Base-by-base conservation (phyloP, 2,113 vertebrate genomes). In the Sinocyclocheilus maitianheensis region DNA sequence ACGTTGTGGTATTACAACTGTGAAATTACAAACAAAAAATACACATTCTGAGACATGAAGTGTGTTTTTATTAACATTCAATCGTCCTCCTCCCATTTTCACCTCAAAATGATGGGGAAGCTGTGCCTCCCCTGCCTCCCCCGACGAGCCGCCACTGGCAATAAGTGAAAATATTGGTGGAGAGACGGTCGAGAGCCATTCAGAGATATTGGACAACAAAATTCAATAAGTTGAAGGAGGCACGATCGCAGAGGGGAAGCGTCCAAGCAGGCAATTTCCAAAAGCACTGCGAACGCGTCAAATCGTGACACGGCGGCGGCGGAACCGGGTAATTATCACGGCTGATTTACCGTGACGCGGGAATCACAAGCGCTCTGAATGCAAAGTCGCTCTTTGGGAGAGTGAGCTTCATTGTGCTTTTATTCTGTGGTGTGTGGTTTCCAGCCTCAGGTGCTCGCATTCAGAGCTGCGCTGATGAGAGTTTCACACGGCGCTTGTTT, bases 211-310 rank as follows among this genome's bases (percentile, higher is more conserved):
- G 90, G 90, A 88, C 86, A 83, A 89, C 88, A 88, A 92, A 94
- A 95, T 92, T 90, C 92, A 94, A 95, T 95, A 94, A 94, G 91
- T 89, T 92, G 90, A 91, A 92, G 90, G 89, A 93, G 91, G 88
- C 91, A 89, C 86, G 89, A 93, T 93, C 90, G 90, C 91, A 88
- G 90, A 94, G 89, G 88, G 88, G 85, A 92, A 60, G 43, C 2
- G 43, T 91, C 89, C 84, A 91, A 91, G 91, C 88, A 91, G 84
- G 88, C 87, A 89, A 86, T 91, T 88, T 84, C 80, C 85, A 78
- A 80, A 89, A 91, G 91, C 88, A 87, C 79, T 51, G 90, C 26
- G 1, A 55, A 79, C 1, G 20, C 30, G 20, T 79, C 3, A 62
- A 62, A 79, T 79, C 14, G 7, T 12, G 14, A 34, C 30, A 34